Evolutionary conservation across 2,797 vertebrate species (phyloP), one percentile per base, ranked within the genome.

Genomic region (Gallinago nigripennis): DNA sequence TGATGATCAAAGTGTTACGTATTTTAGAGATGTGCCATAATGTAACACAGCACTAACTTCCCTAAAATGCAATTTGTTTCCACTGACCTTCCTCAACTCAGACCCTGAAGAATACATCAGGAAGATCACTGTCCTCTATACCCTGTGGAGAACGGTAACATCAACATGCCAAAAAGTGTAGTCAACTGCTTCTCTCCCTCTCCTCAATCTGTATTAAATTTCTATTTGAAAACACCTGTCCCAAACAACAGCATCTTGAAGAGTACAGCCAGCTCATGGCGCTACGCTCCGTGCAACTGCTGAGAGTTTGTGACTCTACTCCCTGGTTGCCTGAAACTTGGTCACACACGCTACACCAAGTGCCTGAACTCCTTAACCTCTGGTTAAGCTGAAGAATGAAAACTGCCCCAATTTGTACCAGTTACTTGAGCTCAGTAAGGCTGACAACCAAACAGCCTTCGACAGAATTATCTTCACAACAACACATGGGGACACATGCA

Each of bases 401-500:
- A 95, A 60, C 9, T 15, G 60, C 12, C 31, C 12, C 31, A 16
- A 12, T 31, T 77, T 64, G 2, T 15, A 64, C 35, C 68, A 50
- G 41, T 24, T 77, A 18, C 45, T 28, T 71, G 10, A 79, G 58
- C n/a, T 78, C 66, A 48, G 18, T 21, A 35, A 53, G 25, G 53
- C 8, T 66, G 51, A 48, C 43, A 66, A 57, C 14, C 37, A 37
- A 70, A 9, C 21, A 70, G 21, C 15, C 27, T 80, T 51, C 39
- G 19, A 61, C 46, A 91, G 31, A 61, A 57, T 33, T 63, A 61
- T 37, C 51, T 66, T 82, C n/a, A 19, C 23, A 81, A 48, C 17
- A 45, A 51, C 70, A 60, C 6, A 13, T 3, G 16, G 1, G 8
- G 50, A 72, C 35, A 33, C 0, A 0, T 12, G 41, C 10, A 51